Evolutionary conservation across 2,797 vertebrate genomes (phyloP), one percentile per base, ranked within the genome.

Genomic region (Benthosema pterotum): DNA sequence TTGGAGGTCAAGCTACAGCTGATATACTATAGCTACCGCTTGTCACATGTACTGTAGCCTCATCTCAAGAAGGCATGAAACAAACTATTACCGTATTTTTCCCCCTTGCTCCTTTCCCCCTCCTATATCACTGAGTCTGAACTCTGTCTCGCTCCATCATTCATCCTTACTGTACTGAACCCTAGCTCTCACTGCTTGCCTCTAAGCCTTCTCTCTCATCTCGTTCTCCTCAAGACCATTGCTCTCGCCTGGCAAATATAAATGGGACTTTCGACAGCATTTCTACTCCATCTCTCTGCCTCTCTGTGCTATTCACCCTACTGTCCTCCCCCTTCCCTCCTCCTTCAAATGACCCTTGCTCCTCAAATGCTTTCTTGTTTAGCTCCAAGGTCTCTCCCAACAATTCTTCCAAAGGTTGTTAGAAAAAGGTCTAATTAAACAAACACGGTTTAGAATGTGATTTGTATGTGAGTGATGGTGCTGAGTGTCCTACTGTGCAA

Each of bases 241-340:
- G 46, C 42, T 69, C 60, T 56, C 50, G 12, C 2, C 38, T 56
- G 57, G 38, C 38, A 56, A 46, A 60, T 45, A 64, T 42, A 69
- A 58, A 69, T 25, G 11, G 11, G 48, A 43, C 42, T 3, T 52
- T 19, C 19, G 32, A 28, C 54, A 42, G 54, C 50, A 19, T 45
- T 45, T 13, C 19, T 46, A 28, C 52, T 53, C 52, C 4, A 0
- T 54, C 25, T 54, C 5, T 25, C 52, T 38, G n/a, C 14, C 28
- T 15, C 8, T 15, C 28, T 42, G 2, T 9, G 15, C 28, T 4
- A 3, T 54, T 1, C 11, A 11, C 12, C 15, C 15, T 3, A 51
- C 42, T 32, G 3, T 38, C 32, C 18, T 42, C 8, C 16, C 19
- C 22, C 46, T 22, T 13, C 53, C 22, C 50, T 55, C 22, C 55